phyloP scores from a whole-genome alignment of 2,888 invertebrate genomes.

The Beris chalybata region DNA sequence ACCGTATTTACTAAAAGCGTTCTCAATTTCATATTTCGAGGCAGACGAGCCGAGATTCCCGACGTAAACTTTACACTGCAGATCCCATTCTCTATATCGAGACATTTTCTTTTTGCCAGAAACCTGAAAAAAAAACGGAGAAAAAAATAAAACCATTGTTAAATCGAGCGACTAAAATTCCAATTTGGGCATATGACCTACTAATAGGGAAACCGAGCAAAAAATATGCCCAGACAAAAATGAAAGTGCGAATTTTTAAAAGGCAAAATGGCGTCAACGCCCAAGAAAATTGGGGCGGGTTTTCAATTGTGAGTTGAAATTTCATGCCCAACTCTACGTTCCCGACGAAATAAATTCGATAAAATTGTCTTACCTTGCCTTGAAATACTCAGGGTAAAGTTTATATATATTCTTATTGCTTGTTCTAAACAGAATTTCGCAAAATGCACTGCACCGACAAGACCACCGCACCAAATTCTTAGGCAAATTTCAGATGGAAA shows the following conservation, averaged over 20 bases:
- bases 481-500: slow-evolving; percentile 11
- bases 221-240: too few relatives aligned
- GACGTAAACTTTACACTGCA: slow-evolving; percentile 86
- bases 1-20: slow-evolving; percentile 81
- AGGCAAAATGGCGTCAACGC: slow-evolving; percentile 27
- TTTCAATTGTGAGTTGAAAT: not conserved
- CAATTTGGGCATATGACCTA: too few relatives aligned
- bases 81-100: slow-evolving; percentile 72
- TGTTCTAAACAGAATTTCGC: not conserved
- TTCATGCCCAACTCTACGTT: not conserved
- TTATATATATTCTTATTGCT: too few relatives aligned
- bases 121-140: too few relatives aligned
- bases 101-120: slow-evolving; percentile 47
- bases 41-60: slow-evolving; percentile 87
- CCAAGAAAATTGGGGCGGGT: not conserved
- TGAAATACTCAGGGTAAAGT: too few relatives aligned
- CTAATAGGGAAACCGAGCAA: too few relatives aligned
- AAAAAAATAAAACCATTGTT: too few relatives aligned
- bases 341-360: too few relatives aligned
- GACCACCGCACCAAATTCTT: not conserved
- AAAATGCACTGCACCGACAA: not conserved
- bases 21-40: slow-evolving; percentile 82
- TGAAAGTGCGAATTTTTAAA: too few relatives aligned
- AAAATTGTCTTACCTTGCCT: too few relatives aligned
- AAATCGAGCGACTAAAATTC: too few relatives aligned